phyloP scores from a whole-genome alignment of 2,888 invertebrate genomes.

The Andrena bicolor region DNA sequence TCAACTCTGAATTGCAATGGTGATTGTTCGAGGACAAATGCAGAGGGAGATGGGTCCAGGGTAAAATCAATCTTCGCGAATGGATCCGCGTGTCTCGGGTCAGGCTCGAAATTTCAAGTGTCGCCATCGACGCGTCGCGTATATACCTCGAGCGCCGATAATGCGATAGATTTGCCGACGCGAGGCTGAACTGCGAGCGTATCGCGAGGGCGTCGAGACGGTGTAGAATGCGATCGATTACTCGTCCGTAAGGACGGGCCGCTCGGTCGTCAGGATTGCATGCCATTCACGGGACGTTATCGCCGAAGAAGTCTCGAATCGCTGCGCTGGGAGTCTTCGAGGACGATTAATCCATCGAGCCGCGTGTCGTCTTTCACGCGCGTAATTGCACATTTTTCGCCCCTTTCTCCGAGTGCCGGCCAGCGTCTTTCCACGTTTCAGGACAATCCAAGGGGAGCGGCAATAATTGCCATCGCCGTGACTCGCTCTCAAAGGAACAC shows the following conservation, averaged over 20 bases:
- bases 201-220: slow-evolving; percentile 3
- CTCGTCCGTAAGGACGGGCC: slow-evolving; percentile 42
- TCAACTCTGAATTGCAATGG: neutral
- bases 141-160: slow-evolving; percentile 36
- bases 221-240: slow-evolving; percentile 52
- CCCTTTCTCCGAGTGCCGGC: neutral
- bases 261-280: slow-evolving; percentile 41
- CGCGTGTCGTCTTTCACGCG: slow-evolving; percentile 22
- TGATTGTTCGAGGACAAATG: neutral
- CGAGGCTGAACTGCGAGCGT: slow-evolving; percentile 17
- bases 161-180: slow-evolving; percentile 51
- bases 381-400: slow-evolving; percentile 21
- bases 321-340: slow-evolving; percentile 6
- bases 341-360: slow-evolving; percentile 31
- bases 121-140: slow-evolving; percentile 44
- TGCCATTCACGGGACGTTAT: slow-evolving; percentile 43
- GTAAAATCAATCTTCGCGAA: slow-evolving; percentile 33
- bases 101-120: slow-evolving; percentile 49
- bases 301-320: slow-evolving; percentile 17
- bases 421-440: neutral
- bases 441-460: neutral
- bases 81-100: slow-evolving; percentile 27
- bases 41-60: neutral
- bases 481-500: neutral
- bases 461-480: slow-evolving; percentile 8